These are phyloP conservation scores for Ivindomyrus marchei DNA, from an alignment of 2,113 vertebrate species.

Conservation along the genomic window DNA sequence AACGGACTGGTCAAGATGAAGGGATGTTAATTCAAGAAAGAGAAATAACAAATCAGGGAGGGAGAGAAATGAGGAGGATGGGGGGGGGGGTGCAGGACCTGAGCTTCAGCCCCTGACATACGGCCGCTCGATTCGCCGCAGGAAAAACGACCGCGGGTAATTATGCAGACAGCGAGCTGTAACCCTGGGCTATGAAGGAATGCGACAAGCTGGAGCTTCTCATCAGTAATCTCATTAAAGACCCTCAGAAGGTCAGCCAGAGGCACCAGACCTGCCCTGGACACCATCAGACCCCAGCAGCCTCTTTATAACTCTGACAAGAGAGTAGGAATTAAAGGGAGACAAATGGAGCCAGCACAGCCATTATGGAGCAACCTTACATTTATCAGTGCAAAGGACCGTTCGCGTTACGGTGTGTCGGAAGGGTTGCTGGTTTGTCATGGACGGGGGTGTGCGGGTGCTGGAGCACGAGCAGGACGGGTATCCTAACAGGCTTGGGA, in stretches of 20 bases:
- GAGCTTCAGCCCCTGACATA: neutral
- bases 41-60: constrained; percentile 18
- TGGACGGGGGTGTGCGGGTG: neutral
- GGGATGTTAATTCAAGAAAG: neutral
- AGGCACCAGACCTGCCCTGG: neutral
- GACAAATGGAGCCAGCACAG: neutral
- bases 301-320: neutral
- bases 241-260: neutral
- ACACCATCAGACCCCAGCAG: neutral
- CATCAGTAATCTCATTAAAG: constrained; percentile 13
- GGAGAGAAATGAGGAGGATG: neutral
- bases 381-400: neutral
- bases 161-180: neutral
- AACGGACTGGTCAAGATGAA: neutral
- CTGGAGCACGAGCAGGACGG: neutral
- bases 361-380: neutral
- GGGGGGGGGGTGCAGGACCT: neutral
- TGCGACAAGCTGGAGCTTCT: neutral
- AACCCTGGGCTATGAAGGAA: constrained; percentile 6
- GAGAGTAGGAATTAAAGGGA: neutral
- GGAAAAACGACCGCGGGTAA: neutral
- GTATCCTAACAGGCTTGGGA: neutral
- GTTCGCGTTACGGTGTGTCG: neutral
- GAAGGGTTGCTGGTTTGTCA: neutral
- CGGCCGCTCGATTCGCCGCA: neutral